phyloP scores from a whole-genome alignment of 1,140 invertebrate genomes.

The Lasaia peninsularis region DNA sequence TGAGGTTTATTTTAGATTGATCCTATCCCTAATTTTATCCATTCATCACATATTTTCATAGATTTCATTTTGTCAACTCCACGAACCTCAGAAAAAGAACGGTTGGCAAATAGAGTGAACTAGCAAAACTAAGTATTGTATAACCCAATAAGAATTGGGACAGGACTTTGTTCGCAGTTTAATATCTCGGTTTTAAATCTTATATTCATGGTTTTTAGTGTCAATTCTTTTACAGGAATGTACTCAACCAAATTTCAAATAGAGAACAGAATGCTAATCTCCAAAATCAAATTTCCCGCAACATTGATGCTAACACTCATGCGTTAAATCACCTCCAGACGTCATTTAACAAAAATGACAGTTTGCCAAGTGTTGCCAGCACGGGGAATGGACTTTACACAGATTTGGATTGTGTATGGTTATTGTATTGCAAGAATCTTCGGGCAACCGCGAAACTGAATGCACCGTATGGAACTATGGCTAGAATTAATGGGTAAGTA shows the following conservation, averaged over 20 bases:
- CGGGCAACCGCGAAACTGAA: constrained; percentile 76
- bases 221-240: constrained; percentile 35
- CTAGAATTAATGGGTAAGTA: constrained; percentile 81
- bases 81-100: no score
- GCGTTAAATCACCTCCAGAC: constrained; percentile 51
- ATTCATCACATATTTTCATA: no score
- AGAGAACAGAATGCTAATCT: constrained; percentile 39
- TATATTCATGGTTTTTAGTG: not conserved
- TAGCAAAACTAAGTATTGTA: no score
- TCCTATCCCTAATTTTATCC: no score
- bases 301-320: constrained; percentile 50
- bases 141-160: no score
- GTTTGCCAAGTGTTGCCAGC: constrained; percentile 29
- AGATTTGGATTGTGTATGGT: constrained; percentile 80
- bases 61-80: no score
- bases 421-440: constrained; percentile 80
- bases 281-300: constrained; percentile 46
- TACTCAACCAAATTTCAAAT: constrained; percentile 49
- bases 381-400: constrained; percentile 39
- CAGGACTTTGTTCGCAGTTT: no score
- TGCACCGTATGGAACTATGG: constrained; percentile 79
- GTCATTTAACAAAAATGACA: constrained; percentile 42
- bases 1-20: no score
- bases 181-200: no score
- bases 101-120: no score